Evolutionary conservation across 2,888 invertebrate genomes (phyloP), one percentile per base, ranked within the genome.

Genomic region (Plebejus melissa): DNA sequence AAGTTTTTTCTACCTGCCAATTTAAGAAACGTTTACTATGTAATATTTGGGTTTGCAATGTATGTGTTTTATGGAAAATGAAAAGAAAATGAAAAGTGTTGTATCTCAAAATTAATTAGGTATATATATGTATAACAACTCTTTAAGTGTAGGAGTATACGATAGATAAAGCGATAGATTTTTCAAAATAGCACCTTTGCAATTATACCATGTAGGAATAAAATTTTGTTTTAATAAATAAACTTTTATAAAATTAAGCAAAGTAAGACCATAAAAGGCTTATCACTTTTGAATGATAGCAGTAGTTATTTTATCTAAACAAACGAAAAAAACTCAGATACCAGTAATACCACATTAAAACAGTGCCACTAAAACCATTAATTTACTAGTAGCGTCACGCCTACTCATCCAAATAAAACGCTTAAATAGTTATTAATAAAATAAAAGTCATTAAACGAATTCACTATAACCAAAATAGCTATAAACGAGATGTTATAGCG

Each of bases 401-500:
- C 65, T 32, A 65, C 65, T 9, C 60, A 11, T 9, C 7, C 28
- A 36, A 65, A 65, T 65, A 36, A 65, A 65, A 32, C 32, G 32
- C 65, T 65, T 65, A 65, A 16, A 65, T 4, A 36, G 65, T 36
- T 65, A 65, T 16, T 65, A 65, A 65, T 65, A 36, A 71, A 71
- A 71, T 46, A 71, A 71, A 71, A 41, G 71, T 71, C 41, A 41
- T 71, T 22, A 41, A 41, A 71, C 71, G n/a, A 69, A 16, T 69
- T 69, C 36, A 71, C 41, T 28, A 50, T 71, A 71, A 71, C 41
- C 38, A 72, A 50, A 72, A 72, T 72, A 72, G 50, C 50, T 54
- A 54, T 72, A 54, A 72, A 32, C 28, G 71, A 71, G 46, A 46
- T 46, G 46, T 46, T 71, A 75, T n/a, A 57, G 57, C 60, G 65